Evolutionary conservation across 2,113 vertebrate species (phyloP).

Genomic region (Aegithalos caudatus): DNA sequence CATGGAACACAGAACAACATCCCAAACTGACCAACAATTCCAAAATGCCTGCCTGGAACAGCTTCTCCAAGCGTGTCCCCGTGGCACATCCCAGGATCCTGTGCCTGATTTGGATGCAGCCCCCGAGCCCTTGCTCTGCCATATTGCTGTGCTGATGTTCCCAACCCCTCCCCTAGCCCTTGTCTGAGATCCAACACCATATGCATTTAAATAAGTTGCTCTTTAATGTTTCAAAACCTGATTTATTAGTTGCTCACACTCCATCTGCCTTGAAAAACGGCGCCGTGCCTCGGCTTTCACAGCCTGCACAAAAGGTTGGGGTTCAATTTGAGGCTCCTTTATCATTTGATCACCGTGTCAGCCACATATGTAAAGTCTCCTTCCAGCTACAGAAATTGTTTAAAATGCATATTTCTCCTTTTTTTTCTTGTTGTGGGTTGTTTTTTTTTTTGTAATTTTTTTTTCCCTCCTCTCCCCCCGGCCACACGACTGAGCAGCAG

Average conservation of each 20-base stretch:
- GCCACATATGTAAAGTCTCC: slow-evolving; percentile 20
- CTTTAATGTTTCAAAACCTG: slow-evolving; percentile 72
- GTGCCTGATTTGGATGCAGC: neutral
- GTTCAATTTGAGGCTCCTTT: slow-evolving; percentile 37
- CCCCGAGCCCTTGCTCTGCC: neutral
- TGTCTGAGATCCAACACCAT: slow-evolving; percentile 54
- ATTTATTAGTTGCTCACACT: slow-evolving; percentile 73
- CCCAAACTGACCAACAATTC: neutral
- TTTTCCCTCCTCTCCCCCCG: neutral
- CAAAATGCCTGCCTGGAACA: neutral
- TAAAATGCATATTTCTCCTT: slow-evolving; percentile 19
- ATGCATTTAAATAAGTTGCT: slow-evolving; percentile 66
- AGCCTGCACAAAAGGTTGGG: slow-evolving; percentile 45
- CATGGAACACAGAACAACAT: fast-evolving
- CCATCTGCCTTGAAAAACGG: slow-evolving; percentile 62
- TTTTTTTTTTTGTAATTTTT: too few relatives aligned
- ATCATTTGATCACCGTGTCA: slow-evolving; percentile 58
- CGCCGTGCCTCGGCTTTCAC: slow-evolving; percentile 11
- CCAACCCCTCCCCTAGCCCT: neutral
- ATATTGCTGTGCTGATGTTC: slow-evolving; percentile 2
- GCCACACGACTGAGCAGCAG: neutral
- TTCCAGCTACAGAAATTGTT: slow-evolving; percentile 42
- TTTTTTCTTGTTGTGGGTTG: neutral
- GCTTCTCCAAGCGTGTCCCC: neutral
- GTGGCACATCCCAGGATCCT: neutral